Evolutionary conservation across 2,797 vertebrate genomes (phyloP), one percentile per base, ranked within the genome.

Genomic region (Hyperoplus lanceolatus): DNA sequence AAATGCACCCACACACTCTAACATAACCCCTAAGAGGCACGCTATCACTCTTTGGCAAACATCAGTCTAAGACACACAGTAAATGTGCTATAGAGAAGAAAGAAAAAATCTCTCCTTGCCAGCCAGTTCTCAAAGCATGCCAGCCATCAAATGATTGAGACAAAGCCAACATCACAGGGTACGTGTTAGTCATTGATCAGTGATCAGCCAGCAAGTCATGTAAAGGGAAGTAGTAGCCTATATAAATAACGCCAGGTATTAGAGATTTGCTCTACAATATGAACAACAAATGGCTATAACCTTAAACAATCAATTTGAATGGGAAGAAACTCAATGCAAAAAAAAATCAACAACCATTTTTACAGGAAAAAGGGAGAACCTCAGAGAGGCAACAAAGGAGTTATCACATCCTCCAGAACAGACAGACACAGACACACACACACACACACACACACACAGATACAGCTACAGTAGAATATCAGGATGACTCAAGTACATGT

Each of bases 1-100:
- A 59, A 56, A 16, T 70, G 54, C 65, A 64, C 43, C 38, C 38
- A 73, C 45, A 61, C 56, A 38, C 6, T 46, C 36, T 38, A 9
- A 36, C 38, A 14, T 53, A 56, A 18, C 50, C 15, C 21, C 48
- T 12, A 29, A 3, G 18, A 55, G 51, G n/a, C 18, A 55, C 8
- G 12, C 1, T 49, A 16, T 42, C 16, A 36, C 4, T 53, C 15
- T 36, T 48, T 41, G 21, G 9, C 13, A 21, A 41, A 60, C 56
- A 38, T 61, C 51, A 56, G 42, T 57, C 53, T 12, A 4, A 58
- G 6, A 39, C 8, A 61, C 16, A 48, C 5, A 16, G 42, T n/a
- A 48, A 14, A 8, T 21, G 42, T 36, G 70, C 53, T 4, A 41
- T 36, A 15, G 39, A 18, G n/a, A 57, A 21, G 39, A 8, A 53